Conservation (phyloP, 1,140 invertebrate genomes). For the Bombyx mori region DNA sequence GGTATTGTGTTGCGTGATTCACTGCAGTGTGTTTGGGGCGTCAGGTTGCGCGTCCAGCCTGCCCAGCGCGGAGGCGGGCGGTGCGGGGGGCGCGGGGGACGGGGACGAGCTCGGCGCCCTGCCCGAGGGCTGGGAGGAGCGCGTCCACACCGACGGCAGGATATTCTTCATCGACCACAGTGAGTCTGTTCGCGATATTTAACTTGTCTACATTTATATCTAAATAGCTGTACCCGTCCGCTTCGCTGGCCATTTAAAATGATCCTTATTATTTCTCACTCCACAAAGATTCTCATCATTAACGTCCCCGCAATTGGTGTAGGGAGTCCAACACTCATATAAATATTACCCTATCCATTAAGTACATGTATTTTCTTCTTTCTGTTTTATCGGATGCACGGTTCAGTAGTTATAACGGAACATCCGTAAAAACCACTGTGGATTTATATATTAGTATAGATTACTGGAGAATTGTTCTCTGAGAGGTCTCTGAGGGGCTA, state of each 20-base stretch:
- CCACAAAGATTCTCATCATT: neutral
- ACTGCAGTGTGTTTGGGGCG: neutral
- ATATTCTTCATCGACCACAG: constrained; percentile 99
- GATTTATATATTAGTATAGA: too few species aligned
- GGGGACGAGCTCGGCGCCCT: constrained; percentile 91
- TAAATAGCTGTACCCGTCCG: neutral
- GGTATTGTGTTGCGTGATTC: too few species aligned
- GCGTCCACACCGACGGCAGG: constrained; percentile 94
- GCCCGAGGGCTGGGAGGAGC: constrained; percentile 98
- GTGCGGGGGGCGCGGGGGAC: constrained; percentile 57
- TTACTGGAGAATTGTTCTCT: too few species aligned
- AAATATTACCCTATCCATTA: too few species aligned
- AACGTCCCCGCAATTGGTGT: too few species aligned
- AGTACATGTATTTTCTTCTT: neutral
- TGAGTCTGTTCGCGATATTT: constrained; percentile 68
- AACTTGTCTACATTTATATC: neutral
- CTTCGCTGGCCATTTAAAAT: neutral
- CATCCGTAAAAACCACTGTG: too few species aligned
- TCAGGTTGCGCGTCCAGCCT: constrained; percentile 84
- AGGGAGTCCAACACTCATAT: too few species aligned
- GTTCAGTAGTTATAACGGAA: too few species aligned
- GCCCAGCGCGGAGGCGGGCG: constrained; percentile 73
- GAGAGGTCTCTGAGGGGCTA: too few species aligned
- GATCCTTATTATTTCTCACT: too few species aligned
- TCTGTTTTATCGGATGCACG: too few species aligned